These are phyloP conservation scores for Morphnarchus princeps DNA, from an alignment of 2,113 vertebrate species.

Conservation along the genomic window DNA sequence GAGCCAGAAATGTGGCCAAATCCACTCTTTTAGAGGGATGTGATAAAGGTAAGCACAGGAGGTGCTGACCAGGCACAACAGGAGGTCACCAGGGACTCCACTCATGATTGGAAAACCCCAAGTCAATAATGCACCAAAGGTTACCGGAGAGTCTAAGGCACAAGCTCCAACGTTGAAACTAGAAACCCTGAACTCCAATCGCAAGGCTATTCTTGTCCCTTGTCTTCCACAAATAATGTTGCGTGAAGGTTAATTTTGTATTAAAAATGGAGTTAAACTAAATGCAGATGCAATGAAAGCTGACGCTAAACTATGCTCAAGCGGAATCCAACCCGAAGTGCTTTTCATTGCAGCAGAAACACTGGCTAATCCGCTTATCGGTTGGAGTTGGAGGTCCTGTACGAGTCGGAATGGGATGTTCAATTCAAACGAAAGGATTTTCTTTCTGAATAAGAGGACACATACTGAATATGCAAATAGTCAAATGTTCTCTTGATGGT, in stretches of 20 bases:
- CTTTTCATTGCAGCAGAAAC: conserved; percentile 17
- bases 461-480: conserved; percentile 20
- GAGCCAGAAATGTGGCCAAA: not conserved
- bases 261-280: not conserved
- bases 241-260: not conserved
- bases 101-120: not conserved
- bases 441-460: not conserved
- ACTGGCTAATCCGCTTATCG: not conserved
- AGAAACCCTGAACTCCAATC: not conserved
- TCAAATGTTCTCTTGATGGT: not conserved
- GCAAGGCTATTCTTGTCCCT: not conserved
- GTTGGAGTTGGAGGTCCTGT: not conserved
- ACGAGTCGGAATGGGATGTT: not conserved
- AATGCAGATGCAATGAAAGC: not conserved
- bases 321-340: not conserved
- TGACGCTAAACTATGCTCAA: not conserved
- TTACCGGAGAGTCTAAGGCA: not conserved
- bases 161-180: not conserved
- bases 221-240: not conserved
- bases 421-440: conserved; percentile 36
- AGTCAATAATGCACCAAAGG: not conserved
- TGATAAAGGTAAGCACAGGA: not conserved
- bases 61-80: not conserved
- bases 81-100: not conserved
- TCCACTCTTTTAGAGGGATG: not conserved